These are phyloP conservation scores for Cheilosia soror DNA, from an alignment of 2,888 invertebrate species.

Conservation along the genomic window DNA sequence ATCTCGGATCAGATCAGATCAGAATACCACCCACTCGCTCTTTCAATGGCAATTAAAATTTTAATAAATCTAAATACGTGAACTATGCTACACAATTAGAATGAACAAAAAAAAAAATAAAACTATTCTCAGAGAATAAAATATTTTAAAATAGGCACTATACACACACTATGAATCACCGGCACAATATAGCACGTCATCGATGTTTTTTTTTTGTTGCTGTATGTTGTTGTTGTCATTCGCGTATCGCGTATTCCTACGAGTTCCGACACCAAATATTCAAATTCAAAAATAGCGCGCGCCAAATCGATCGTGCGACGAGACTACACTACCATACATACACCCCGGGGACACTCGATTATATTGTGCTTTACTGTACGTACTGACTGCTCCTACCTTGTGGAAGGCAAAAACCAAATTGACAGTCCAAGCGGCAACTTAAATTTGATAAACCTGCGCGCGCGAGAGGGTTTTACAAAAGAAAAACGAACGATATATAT, in stretches of 20 bases:
- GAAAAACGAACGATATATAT: conserved; percentile 51
- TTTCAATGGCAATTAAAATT: conserved; percentile 66
- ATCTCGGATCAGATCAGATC: conserved; percentile 25
- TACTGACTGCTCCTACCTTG: conserved; percentile 69
- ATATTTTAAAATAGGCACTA: conserved; percentile 54
- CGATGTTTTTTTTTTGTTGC: conserved; percentile 70
- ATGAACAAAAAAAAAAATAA: conserved; percentile 10
- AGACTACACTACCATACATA: conserved; percentile 39
- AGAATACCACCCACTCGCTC: conserved; percentile 63
- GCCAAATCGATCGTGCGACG: conserved; percentile 69
- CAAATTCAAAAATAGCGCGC: conserved; percentile 75
- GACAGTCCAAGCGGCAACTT: conserved; percentile 74
- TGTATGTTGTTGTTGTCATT: conserved; percentile 44
- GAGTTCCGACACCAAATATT: conserved; percentile 66
- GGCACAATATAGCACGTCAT: conserved; percentile 66
- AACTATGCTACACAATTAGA: conserved; percentile 17
- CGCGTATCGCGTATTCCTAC: conserved; percentile 32
- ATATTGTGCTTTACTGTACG: conserved; percentile 56
- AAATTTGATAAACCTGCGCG: conserved; percentile 75
- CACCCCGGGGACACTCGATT: conserved; percentile 59
- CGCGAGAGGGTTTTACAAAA: conserved; percentile 67
- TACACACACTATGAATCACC: conserved; percentile 67
- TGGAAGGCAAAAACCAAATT: conserved; percentile 75
- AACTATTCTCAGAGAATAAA: conserved; percentile 46
- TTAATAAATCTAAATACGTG: conserved; percentile 64